A percentile compares a stretch with the other conserved stretches of the same genome.
Evolutionary conservation across 2,113 vertebrate genomes (phyloP).

Genomic region (Grantiella picta): DNA sequence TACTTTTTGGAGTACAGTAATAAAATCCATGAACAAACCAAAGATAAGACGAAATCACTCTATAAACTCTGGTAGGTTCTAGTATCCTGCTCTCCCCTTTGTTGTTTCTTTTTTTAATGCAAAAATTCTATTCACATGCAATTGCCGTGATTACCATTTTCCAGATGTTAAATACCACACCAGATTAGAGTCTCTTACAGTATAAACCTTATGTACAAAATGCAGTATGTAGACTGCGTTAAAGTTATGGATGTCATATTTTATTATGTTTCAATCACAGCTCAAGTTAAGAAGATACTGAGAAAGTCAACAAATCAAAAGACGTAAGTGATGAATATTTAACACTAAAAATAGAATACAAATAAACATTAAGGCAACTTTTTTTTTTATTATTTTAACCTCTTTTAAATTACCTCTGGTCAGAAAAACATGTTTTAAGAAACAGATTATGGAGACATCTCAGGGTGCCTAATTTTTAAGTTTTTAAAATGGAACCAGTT

Average conservation of each 20-base stretch:
- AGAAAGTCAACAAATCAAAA: background rate
- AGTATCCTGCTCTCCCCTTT: background rate
- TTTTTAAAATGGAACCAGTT: background rate
- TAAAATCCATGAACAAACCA: background rate
- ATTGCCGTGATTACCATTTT: background rate
- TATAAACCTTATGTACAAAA: background rate
- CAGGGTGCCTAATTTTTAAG: background rate
- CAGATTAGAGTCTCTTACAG: background rate
- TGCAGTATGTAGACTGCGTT: background rate
- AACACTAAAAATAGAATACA: background rate
- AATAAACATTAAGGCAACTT: background rate
- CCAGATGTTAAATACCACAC: background rate
- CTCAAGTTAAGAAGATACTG: background rate
- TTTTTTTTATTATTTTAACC: background rate
- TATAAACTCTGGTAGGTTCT: background rate
- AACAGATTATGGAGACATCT: background rate
- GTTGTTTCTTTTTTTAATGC: background rate
- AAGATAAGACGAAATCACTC: background rate
- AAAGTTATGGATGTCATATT: background rate
- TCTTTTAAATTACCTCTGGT: background rate
- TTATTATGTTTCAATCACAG: background rate
- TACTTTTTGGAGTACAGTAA: background rate
- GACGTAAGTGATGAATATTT: background rate
- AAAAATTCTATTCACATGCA: background rate
- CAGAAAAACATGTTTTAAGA: background rate